Evolutionary conservation across 2,113 vertebrate genomes (phyloP), one percentile per base, ranked within the genome.

Genomic region (Lathamus discolor): DNA sequence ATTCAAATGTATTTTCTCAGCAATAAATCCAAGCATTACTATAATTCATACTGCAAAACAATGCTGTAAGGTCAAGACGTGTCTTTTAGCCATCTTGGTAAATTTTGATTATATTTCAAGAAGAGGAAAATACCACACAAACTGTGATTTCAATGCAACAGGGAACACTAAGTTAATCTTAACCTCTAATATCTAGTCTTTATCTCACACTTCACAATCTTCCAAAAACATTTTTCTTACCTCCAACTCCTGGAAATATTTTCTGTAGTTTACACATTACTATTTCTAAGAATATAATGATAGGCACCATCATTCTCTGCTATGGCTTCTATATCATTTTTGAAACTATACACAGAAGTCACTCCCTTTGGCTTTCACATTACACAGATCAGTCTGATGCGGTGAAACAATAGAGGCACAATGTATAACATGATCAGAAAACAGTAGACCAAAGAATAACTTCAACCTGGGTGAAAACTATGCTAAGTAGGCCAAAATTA

Each of bases 401-500:
- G 54, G 35, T 10, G 28, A 85, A 93, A 85, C 62, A 91, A 74
- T 20, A 89, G 43, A 91, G 66, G 39, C 35, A 95, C 55, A 64
- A 74, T 11, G 13, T 43, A 33, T 41, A 93, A 78, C 28, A 81
- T 23, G 27, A 95, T 48, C 77, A 93, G 59, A 94, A 94, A 96
- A 72, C 70, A 55, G 27, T 23, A 88, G 28, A 63, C 62, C 61
- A 92, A 95, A 62, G 62, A 62, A 67, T 51, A 87, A 95, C 86
- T 86, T 91, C 63, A 79, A 86, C 54, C 44, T 87, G 18, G 24
- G 67, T 59, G 75, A 94, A 89, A 97, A 88, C 41, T 43, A 76
- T 37, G 81, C 64, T 92, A 96, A 88, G 41, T 43, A 72, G 41
- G 54, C 89, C 95, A 97, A 95, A 97, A 97, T 92, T 89, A 96